Evolutionary conservation across 2,113 vertebrate genomes (phyloP).

Genomic region (Cisticola juncidis): DNA sequence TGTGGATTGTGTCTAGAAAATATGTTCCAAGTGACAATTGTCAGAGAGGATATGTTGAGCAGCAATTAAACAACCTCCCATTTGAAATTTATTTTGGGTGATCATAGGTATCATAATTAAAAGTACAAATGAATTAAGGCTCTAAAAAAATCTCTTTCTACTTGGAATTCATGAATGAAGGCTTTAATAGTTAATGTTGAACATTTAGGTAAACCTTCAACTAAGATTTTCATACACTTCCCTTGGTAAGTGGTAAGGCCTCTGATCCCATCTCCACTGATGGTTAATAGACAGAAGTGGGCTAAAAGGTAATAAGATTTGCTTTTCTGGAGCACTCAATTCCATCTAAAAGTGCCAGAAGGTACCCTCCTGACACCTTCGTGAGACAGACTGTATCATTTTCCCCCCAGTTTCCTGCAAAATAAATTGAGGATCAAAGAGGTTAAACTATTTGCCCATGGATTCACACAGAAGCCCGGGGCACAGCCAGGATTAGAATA

Average conservation of each 20-base stretch:
- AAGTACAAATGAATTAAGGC: neutral
- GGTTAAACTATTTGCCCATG: neutral
- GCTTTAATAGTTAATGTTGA: neutral
- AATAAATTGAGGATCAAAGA: slow-evolving; percentile 49
- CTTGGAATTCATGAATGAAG: neutral
- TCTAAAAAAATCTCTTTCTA: neutral
- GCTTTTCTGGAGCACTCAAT: slow-evolving; percentile 8
- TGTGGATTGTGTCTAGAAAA: neutral
- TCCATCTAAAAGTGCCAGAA: slow-evolving; percentile 34
- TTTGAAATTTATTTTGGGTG: neutral
- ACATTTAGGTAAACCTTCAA: neutral
- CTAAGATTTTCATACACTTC: neutral
- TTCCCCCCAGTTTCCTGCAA: neutral
- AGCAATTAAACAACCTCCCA: neutral
- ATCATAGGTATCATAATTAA: neutral
- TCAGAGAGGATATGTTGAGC: neutral
- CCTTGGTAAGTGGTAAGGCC: neutral
- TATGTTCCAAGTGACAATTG: neutral
- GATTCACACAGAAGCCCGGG: neutral
- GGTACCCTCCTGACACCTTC: neutral
- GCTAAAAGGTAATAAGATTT: slow-evolving; percentile 28
- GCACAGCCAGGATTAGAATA: neutral
- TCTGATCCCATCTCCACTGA: neutral
- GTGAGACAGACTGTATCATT: neutral
- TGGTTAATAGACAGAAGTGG: neutral